Base-by-base conservation (phyloP, 1,140 invertebrate species). In the Babylonia areolata region DNA sequence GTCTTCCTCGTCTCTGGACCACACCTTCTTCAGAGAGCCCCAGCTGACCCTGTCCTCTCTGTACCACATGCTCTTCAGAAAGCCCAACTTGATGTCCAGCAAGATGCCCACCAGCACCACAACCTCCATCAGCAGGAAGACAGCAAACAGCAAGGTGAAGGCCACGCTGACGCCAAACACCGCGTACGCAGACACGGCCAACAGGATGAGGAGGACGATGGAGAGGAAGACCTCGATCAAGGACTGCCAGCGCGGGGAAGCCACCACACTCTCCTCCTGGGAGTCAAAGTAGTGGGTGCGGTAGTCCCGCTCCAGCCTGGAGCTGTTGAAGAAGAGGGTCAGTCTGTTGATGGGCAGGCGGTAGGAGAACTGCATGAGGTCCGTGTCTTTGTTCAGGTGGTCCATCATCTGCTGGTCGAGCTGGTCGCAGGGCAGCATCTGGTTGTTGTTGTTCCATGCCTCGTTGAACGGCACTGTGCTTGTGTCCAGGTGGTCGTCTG, bases 171-270 rank as follows among this genome's bases (percentile, higher is more conserved):
- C 71, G 88, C 92, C 90, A 86, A 92, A 93, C 79, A 93, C 87
- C 31, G 91, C 79, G 75, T 93, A 92, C 83, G 91, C 92, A 85
- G 89, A 90, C 3, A 93, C 75, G 15, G 93, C 88, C 33, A 94
- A 88, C 42, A 94, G 73, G 1, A 89, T 51, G 81, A 92, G 92
- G 46, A 95, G 96, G 0, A 97, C 92, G 0, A 96, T 96, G 0
- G 97, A 97, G 11, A 98, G 96, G 23, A 97, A 94, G 64, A 98
- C 96, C 92, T 98, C 97, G 86, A 98, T 96, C 87, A 97, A 97
- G 0, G 97, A 98, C 89, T 98, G 98, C 90, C 97, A 98, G 51
- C 97, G 95, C 0, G 97, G 97, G 2, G 97, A 97, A 6, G 97
- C 97, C 12, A 64, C 5, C 15, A 98, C 93, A 0, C 97, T 98